Evolutionary conservation across 2,797 vertebrate species (phyloP).

Genomic region (Hyperoplus immaculatus): DNA sequence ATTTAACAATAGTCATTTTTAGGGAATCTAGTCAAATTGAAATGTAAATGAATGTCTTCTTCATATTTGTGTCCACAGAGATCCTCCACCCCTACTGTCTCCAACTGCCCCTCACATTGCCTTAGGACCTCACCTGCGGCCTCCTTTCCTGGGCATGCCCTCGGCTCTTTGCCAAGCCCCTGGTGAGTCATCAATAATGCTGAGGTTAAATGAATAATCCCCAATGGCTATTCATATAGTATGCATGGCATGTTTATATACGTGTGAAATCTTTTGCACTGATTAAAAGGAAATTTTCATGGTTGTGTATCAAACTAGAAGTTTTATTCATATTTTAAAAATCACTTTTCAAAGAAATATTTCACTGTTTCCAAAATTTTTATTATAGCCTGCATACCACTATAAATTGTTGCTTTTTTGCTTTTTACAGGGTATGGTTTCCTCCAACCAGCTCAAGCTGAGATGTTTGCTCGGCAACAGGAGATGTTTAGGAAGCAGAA

Average conservation of each 20-base stretch:
- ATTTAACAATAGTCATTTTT: neutral
- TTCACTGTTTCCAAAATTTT: too few species aligned
- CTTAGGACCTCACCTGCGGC: slow-evolving; percentile 94
- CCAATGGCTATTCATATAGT: neutral
- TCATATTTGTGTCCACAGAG: slow-evolving; percentile 77
- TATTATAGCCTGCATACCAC: too few species aligned
- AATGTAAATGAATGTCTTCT: slow-evolving; percentile 19
- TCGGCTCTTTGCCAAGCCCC: slow-evolving; percentile 95
- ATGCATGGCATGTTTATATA: neutral
- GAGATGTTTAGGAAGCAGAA: slow-evolving; percentile 97
- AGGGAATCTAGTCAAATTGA: neutral
- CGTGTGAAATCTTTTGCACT: neutral
- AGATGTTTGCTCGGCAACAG: slow-evolving; percentile 96
- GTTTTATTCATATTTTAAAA: neutral
- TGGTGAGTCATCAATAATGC: slow-evolving; percentile 85
- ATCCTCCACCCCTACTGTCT: slow-evolving; percentile 93
- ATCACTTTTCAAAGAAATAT: neutral
- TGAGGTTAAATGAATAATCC: neutral
- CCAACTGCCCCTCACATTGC: slow-evolving; percentile 95
- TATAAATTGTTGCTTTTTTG: slow-evolving; percentile 3
- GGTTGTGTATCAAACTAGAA: neutral
- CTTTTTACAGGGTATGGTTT: slow-evolving; percentile 91
- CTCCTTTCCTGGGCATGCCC: slow-evolving; percentile 95
- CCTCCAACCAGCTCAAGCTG: slow-evolving; percentile 94
- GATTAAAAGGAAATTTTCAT: neutral